These are phyloP conservation scores for Spodoptera littoralis DNA, from an alignment of 2,888 invertebrate genomes.

Conservation along the genomic window DNA sequence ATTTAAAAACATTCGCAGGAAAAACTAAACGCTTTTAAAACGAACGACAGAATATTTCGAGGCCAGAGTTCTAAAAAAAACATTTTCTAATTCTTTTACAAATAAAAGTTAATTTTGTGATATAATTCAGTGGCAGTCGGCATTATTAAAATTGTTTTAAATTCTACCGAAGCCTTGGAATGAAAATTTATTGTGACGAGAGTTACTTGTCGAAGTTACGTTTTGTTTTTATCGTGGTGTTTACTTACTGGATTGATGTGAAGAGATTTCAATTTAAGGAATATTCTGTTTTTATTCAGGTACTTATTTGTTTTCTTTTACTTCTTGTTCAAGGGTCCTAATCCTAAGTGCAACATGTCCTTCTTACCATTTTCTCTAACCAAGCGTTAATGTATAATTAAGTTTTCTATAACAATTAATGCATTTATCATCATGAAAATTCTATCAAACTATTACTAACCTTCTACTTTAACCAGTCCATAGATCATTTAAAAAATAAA, in stretches of 20 bases:
- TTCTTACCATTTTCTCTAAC: too few relatives aligned
- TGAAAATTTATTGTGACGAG: slow-evolving; percentile 49
- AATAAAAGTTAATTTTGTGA: slow-evolving; percentile 1
- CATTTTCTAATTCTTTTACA: too few relatives aligned
- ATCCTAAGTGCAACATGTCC: background rate
- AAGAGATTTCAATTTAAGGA: slow-evolving; percentile 34
- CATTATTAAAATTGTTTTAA: slow-evolving; percentile 4
- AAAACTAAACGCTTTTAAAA: slow-evolving; percentile 20
- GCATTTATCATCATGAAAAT: too few relatives aligned
- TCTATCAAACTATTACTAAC: too few relatives aligned
- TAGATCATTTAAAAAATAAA: too few relatives aligned
- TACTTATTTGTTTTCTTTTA: slow-evolving; percentile 11
- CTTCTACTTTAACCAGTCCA: too few relatives aligned
- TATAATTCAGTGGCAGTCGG: slow-evolving; percentile 1
- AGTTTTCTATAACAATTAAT: too few relatives aligned
- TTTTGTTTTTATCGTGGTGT: slow-evolving; percentile 46
- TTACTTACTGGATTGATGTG: slow-evolving; percentile 58
- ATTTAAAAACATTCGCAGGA: slow-evolving; percentile 43
- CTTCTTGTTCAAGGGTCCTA: slow-evolving; percentile 4
- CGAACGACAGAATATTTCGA: slow-evolving; percentile 24
- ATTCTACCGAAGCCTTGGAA: slow-evolving; percentile 26
- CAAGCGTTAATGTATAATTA: too few relatives aligned
- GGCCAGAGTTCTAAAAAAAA: slow-evolving; percentile 12
- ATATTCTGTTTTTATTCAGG: slow-evolving; percentile 24
- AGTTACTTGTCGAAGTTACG: slow-evolving; percentile 43